Conservation (phyloP, 2,113 vertebrate genomes). For the Sinocyclocheilus anshuiensis region DNA sequence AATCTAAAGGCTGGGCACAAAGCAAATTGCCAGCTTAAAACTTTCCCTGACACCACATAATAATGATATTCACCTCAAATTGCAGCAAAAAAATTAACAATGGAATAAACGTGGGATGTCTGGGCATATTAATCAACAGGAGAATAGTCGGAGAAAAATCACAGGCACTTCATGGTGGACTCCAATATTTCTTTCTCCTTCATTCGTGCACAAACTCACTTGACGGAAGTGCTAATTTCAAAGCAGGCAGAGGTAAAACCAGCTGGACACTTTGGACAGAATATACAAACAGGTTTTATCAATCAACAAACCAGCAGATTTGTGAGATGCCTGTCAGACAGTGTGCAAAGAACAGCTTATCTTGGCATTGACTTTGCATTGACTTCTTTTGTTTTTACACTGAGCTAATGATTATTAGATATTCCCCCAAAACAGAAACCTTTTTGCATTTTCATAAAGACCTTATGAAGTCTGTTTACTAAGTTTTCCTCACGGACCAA, state of each 20-base stretch:
- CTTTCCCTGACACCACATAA: conserved; percentile 13
- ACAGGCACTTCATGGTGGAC: not conserved
- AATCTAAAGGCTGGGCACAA: conserved; percentile 31
- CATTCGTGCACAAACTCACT: not conserved
- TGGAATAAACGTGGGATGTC: conserved; percentile 33
- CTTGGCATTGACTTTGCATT: not conserved
- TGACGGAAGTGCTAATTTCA: not conserved
- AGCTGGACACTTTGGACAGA: not conserved
- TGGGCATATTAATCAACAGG: conserved; percentile 22
- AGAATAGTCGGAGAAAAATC: not conserved
- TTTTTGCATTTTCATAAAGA: not conserved
- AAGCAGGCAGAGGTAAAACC: not conserved
- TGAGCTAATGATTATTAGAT: not conserved
- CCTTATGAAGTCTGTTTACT: not conserved
- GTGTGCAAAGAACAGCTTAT: not conserved
- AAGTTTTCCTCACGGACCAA: not conserved
- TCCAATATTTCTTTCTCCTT: not conserved
- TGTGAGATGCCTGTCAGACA: not conserved
- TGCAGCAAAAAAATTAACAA: conserved; percentile 5
- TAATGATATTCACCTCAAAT: conserved; percentile 33
- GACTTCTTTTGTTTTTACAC: not conserved
- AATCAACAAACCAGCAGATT: not conserved
- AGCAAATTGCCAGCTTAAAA: conserved; percentile 20
- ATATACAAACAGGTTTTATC: not conserved
- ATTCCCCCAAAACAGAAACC: not conserved